Base-by-base conservation (phyloP, 2,888 invertebrate species). In the Meliscaeva auricollis region DNA sequence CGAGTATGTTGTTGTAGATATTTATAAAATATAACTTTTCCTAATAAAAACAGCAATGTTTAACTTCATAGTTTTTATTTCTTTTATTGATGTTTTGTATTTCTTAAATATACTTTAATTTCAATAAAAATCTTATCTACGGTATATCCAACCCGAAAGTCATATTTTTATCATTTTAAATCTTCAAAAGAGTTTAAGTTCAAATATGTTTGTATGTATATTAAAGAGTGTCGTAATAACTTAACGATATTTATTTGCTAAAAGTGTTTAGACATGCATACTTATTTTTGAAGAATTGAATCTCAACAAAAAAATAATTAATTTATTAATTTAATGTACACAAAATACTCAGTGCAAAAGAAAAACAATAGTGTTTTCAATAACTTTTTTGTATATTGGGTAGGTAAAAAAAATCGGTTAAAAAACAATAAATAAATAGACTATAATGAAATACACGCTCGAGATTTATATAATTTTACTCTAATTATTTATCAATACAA, bases 341-440 rank as follows among this genome's bases (percentile, higher is more conserved):
- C 41, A 41, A 60, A 60, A 60, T 26, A 22, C 58, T 58, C n/a
- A 38, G 3, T 13, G 22, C 38, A n/a, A n/a, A n/a, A n/a, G n/a
- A n/a, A n/a, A 56, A 58, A 35, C n/a, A 15, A 52, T 52, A n/a
- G n/a, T 52, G n/a, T 30, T 52, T 52, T 17, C 3, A 30, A 52
- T n/a, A 52, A 6, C 6, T 26, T 15, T 30, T 52, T n/a, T n/a
- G 6, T 30, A 13, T n/a, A 46, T 46, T 1, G 44, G 26, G 4
- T 41, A 46, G 26, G 26, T 26, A 26, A 3, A 26, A n/a, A 46
- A 32, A n/a, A 77, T 50, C n/a, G n/a, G n/a, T 73, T 54, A 2
- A 73, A 73, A 44, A 73, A 68, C 82, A 82, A 83, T 83, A 83
- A 83, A 83, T 83, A 73, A 73, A 44, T 73, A 54, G 66, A 52